These are phyloP conservation scores for Actinia tenebrosa DNA, from an alignment of 64 coral and sea anemone genomes.

Conservation along the genomic window DNA sequence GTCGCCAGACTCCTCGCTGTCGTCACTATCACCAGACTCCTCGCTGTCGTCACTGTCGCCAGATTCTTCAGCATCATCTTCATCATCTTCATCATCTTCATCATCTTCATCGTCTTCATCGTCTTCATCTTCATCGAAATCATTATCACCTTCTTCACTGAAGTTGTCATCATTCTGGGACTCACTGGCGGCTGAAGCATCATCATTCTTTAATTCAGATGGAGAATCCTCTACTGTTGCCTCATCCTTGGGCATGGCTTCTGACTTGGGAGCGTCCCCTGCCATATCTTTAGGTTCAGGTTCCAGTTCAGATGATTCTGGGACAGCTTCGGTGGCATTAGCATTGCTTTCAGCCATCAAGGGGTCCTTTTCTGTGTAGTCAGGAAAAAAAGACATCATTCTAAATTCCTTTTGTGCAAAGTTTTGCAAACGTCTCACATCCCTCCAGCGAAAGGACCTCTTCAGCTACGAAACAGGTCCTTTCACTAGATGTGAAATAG, in stretches of 20 bases:
- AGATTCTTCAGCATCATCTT: conserved; percentile 13
- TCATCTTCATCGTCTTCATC: not conserved
- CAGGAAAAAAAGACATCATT: not conserved
- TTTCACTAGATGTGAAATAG: no score
- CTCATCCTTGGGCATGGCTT: not conserved
- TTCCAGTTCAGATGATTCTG: conserved; percentile 51
- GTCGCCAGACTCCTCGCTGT: conserved; percentile 1
- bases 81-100: conserved; percentile 4
- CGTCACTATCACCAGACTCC: conserved; percentile 1
- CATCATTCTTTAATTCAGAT: conserved; percentile 2
- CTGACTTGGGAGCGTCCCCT: not conserved
- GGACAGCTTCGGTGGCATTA: conserved; percentile 22
- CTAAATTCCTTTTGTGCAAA: not conserved
- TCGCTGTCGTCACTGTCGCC: not conserved
- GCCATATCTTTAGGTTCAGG: not conserved
- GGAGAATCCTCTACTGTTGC: conserved; percentile 21
- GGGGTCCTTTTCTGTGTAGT: not conserved
- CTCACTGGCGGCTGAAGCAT: not conserved
- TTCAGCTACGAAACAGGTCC: no score
- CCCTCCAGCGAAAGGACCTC: not conserved
- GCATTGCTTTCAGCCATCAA: not conserved
- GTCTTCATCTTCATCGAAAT: not conserved
- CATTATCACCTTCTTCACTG: not conserved
- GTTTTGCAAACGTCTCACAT: no score
- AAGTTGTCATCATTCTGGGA: not conserved